Conservation (phyloP, 2,113 vertebrate species). For the Hemiprocne comata region DNA sequence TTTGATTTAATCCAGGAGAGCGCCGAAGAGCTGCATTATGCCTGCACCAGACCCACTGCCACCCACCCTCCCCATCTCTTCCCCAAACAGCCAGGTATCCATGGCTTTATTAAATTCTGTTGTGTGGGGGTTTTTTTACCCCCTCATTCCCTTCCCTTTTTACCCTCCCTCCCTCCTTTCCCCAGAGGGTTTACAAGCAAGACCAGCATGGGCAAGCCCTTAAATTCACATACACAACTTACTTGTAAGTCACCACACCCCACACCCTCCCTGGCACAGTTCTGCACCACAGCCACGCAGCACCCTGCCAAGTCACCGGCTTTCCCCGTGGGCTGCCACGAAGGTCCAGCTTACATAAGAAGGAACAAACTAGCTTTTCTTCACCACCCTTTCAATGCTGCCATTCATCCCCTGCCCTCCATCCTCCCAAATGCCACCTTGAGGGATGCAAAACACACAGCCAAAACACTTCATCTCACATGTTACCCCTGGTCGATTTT, state of each 20-base stretch:
- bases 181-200: neutral
- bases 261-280: conserved; percentile 11
- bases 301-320: conserved; percentile 52
- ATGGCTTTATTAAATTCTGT: neutral
- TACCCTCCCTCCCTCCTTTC: neutral
- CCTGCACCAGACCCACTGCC: neutral
- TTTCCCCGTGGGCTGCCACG: neutral
- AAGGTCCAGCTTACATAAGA: conserved; percentile 47
- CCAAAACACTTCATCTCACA: neutral
- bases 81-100: neutral
- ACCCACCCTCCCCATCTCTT: neutral
- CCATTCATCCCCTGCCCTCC: conserved; percentile 54
- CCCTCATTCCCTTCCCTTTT: neutral
- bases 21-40: neutral
- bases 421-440: conserved; percentile 41
- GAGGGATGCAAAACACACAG: conserved; percentile 15
- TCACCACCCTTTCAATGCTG: conserved; percentile 58
- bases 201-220: neutral
- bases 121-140: neutral
- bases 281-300: conserved; percentile 12
- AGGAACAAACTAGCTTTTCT: conserved; percentile 63
- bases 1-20: neutral
- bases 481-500: neutral
- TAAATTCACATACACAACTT: neutral
- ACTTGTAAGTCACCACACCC: neutral